These are phyloP conservation scores for Hirtodrosophila histrioides DNA, from an alignment of 2,888 invertebrate species.

Conservation along the genomic window DNA sequence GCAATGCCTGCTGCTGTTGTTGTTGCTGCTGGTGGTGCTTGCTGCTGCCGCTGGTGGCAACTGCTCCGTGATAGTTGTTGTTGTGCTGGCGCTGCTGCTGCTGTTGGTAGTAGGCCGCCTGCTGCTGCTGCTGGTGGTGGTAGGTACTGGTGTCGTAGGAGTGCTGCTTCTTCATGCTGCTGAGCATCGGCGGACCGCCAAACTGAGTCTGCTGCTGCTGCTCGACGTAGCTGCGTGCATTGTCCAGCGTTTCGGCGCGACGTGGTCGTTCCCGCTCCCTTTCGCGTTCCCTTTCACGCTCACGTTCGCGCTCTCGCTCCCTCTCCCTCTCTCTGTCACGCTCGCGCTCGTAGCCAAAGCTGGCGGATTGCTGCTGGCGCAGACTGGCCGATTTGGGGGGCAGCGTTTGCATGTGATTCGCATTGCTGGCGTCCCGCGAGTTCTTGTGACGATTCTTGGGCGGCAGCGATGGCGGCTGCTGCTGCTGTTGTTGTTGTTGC, in stretches of 20 bases:
- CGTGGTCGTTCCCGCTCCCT: slow-evolving; percentile 73
- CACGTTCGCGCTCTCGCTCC: slow-evolving; percentile 41
- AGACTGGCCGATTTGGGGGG: slow-evolving; percentile 83
- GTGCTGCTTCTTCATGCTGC: slow-evolving; percentile 79
- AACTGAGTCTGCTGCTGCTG: slow-evolving; percentile 49
- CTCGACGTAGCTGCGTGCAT: slow-evolving; percentile 81
- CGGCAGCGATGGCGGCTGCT: slow-evolving; percentile 83
- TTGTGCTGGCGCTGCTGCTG: slow-evolving; percentile 71
- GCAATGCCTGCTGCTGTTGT: slow-evolving; percentile 68
- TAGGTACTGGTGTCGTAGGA: slow-evolving; percentile 80
- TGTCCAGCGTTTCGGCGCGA: slow-evolving; percentile 81
- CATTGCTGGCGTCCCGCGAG: slow-evolving; percentile 78
- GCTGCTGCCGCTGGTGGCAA: slow-evolving; percentile 39
- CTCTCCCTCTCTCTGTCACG: slow-evolving; percentile 67
- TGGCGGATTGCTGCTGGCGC: slow-evolving; percentile 78
- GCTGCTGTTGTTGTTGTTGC: slow-evolving; percentile 79
- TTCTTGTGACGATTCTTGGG: slow-evolving; percentile 84
- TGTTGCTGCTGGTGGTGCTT: slow-evolving; percentile 67
- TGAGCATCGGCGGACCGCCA: slow-evolving; percentile 51
- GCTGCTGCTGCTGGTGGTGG: slow-evolving; percentile 73
- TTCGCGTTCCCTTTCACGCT: slow-evolving; percentile 35
- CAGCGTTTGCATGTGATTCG: slow-evolving; percentile 82
- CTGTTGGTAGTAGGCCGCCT: slow-evolving; percentile 60
- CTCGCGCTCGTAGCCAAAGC: slow-evolving; percentile 80
- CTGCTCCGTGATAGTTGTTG: slow-evolving; percentile 61